Evolutionary conservation across 2,113 vertebrate species (phyloP), one percentile per base, ranked within the genome.

Genomic region (Beaufortia kweichowensis): DNA sequence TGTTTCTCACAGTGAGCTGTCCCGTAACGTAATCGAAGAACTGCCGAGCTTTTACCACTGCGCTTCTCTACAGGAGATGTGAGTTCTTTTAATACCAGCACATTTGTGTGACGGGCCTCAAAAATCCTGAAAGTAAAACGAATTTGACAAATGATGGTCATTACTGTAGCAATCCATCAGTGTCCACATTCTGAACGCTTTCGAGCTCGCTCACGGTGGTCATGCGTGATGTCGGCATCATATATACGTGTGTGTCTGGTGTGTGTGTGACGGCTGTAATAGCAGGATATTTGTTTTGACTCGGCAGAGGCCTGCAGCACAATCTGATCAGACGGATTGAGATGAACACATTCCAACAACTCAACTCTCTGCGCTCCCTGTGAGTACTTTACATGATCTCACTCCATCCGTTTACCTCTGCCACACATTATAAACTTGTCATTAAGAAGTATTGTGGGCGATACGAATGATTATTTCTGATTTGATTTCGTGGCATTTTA

Each of bases 41-140:
- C 90, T 98, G 79, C 96, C 96, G 82, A 96, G 95, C 84, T 95
- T 98, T 87, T 93, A 90, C 77, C 87, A 82, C 83, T 98, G 96
- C 77, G 91, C 93, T 81, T 91, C 83, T 28, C 86, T 98, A 84
- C 94, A 98, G 84, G 96, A 98, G 86, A 96, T 98, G 96, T 98
- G 87, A 96, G 96, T 93, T 9, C 33, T 21, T n/a, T 39, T 2
- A 21, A 21, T 53, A n/a, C n/a, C 48, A n/a, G 19, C 48, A 53
- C 48, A 53, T 15, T 5, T 48, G 2, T 17, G 5, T 7, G n/a
- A 21, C 43, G 24, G 26, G 35, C 19, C 26, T 24, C 19, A n/a
- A 31, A 61, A 28, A 62, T 21, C 41, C 31, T 15, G 4, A 15
- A 59, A 55, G 29, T 26, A 53, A 19, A 53, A 53, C 48, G 21